Conservation (phyloP, 2,113 vertebrate species). For the Phyllostomus discolor region DNA sequence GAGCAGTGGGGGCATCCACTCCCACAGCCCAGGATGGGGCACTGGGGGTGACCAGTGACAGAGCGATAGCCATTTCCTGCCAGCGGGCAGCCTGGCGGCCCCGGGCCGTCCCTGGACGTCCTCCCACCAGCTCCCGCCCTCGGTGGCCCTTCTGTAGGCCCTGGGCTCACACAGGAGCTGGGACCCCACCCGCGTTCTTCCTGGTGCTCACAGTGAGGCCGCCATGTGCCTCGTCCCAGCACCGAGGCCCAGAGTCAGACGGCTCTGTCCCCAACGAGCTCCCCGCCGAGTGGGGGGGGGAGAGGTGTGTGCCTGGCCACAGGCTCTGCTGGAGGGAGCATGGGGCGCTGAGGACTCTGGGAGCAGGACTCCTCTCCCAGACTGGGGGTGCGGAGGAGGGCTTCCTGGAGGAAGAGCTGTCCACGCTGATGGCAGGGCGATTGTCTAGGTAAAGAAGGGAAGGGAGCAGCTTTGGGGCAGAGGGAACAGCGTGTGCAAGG, state of each 20-base stretch:
- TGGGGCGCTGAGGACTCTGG: background rate
- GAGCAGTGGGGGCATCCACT: background rate
- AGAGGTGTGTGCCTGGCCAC: fast-evolving
- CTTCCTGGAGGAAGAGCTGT: conserved; percentile 32
- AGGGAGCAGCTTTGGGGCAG: background rate
- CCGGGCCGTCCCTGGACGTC: too few species aligned
- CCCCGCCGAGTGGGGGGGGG: too few species aligned
- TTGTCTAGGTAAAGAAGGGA: background rate
- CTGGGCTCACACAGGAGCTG: background rate
- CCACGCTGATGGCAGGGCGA: background rate
- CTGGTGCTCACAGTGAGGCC: background rate
- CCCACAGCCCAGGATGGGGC: background rate
- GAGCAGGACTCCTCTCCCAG: background rate
- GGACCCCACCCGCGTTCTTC: background rate
- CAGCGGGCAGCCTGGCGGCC: background rate
- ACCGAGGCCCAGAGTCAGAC: background rate
- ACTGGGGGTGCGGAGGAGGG: background rate
- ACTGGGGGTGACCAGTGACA: background rate
- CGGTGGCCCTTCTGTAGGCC: background rate
- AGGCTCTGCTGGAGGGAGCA: background rate
- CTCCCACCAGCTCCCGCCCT: background rate
- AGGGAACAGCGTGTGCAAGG: background rate
- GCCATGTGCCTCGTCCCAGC: background rate
- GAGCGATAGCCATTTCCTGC: background rate
- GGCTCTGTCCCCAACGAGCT: background rate